Conservation (phyloP, 2,113 vertebrate species). For the Deroptyus accipitrinus region DNA sequence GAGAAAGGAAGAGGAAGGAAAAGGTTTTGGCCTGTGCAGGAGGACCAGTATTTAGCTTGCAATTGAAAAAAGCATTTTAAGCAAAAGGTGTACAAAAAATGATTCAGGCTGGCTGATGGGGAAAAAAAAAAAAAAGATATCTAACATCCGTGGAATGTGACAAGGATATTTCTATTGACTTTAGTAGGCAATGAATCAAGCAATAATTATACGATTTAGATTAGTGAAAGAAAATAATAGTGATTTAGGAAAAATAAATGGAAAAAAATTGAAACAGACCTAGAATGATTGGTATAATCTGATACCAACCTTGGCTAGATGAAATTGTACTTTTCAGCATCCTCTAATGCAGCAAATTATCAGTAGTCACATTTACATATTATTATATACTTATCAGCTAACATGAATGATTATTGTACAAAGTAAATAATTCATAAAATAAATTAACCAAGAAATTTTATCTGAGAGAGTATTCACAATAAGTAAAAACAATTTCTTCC, state of each 20-base stretch:
- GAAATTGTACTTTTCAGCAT: slow-evolving; percentile 15
- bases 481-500: neutral
- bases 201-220: slow-evolving; percentile 19
- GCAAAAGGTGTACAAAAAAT: neutral
- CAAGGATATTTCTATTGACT: neutral
- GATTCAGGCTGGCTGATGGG: neutral
- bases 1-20: neutral
- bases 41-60: neutral
- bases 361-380: neutral
- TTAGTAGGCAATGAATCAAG: neutral
- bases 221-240: slow-evolving; percentile 40
- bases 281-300: neutral
- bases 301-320: neutral
- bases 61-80: neutral
- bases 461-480: neutral
- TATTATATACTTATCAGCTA: slow-evolving; percentile 3
- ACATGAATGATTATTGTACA: neutral
- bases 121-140: neutral
- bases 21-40: neutral
- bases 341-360: neutral
- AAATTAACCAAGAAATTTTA: neutral
- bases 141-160: neutral
- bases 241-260: neutral
- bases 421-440: neutral
- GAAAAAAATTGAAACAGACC: neutral